Evolutionary conservation across 2,888 invertebrate species (phyloP).

Genomic region (Eueremaeus valkanovi): DNA sequence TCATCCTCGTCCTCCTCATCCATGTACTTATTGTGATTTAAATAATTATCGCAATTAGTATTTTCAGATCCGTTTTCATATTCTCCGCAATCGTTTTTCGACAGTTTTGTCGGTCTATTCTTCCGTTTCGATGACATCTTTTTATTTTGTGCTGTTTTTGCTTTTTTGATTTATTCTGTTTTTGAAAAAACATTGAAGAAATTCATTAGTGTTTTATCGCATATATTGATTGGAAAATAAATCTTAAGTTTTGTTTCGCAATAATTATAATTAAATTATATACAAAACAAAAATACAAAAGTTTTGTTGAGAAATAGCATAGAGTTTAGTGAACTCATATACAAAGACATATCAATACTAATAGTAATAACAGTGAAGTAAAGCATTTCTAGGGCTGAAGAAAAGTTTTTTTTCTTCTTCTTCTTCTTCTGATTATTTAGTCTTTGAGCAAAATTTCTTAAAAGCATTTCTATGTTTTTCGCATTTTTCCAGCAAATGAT

Average conservation of each 20-base stretch:
- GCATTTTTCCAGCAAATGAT: neutral
- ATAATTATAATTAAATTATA: too few species aligned
- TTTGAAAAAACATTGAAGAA: too few species aligned
- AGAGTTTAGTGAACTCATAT: constrained; percentile 7
- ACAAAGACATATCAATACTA: neutral
- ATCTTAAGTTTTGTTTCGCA: too few species aligned
- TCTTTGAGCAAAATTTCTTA: neutral
- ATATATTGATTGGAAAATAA: too few species aligned
- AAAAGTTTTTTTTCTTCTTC: neutral
- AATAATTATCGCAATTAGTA: too few species aligned
- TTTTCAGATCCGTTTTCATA: too few species aligned
- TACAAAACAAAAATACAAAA: neutral
- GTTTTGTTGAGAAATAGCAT: constrained; percentile 18
- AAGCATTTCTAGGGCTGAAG: neutral
- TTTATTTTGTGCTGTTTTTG: too few species aligned
- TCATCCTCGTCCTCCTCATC: constrained; percentile 26
- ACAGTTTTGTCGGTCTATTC: too few species aligned
- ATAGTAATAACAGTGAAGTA: neutral
- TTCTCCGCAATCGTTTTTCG: too few species aligned
- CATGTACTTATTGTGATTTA: constrained; percentile 7
- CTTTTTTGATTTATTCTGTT: too few species aligned
- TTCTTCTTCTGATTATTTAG: constrained; percentile 19
- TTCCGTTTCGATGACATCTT: too few species aligned
- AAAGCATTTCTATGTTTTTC: constrained; percentile 14
- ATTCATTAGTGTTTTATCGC: too few species aligned